phyloP scores from a whole-genome alignment of 1,140 invertebrate species.

The Drosophila hydei region DNA sequence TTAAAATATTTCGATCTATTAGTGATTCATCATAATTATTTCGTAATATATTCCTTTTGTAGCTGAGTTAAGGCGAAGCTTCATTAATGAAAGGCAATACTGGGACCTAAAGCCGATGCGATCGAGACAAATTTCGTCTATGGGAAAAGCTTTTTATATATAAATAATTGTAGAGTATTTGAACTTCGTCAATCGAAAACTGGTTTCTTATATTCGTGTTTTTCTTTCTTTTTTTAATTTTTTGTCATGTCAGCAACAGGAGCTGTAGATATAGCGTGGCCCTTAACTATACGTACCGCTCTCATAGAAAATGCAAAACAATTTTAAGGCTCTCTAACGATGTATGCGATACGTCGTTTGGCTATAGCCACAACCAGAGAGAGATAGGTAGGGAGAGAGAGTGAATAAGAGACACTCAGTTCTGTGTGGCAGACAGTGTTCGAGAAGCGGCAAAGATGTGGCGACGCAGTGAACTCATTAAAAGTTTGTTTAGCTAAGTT shows the following conservation, averaged over 20 bases:
- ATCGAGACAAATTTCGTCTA: no score
- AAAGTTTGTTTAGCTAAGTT: conserved; percentile 64
- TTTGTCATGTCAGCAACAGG: conserved; percentile 51
- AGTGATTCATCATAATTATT: no score
- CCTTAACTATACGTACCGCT: conserved; percentile 32
- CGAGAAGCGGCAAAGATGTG: conserved; percentile 16
- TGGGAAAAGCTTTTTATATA: no score
- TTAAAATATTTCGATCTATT: no score
- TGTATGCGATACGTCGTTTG: conserved; percentile 22
- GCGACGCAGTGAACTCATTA: conserved; percentile 76
- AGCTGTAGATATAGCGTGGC: conserved; percentile 20
- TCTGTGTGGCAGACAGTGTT: neutral
- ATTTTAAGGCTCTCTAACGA: conserved; percentile 72
- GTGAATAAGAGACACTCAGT: neutral
- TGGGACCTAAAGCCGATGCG: no score
- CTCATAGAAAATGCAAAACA: conserved; percentile 61
- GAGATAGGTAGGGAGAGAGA: neutral
- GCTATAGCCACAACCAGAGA: conserved; percentile 8
- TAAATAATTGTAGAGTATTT: conserved; percentile 3
- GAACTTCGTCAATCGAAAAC: neutral
- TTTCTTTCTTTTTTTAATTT: conserved; percentile 6
- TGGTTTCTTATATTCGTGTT: neutral
- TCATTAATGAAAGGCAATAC: no score
- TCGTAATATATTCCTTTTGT: no score
- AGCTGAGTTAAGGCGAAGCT: no score